A percentile compares a stretch with the other conserved stretches of the same genome.
These are phyloP conservation scores for Cairina moschata DNA, from an alignment of 2,113 vertebrate species.

Conservation along the genomic window DNA sequence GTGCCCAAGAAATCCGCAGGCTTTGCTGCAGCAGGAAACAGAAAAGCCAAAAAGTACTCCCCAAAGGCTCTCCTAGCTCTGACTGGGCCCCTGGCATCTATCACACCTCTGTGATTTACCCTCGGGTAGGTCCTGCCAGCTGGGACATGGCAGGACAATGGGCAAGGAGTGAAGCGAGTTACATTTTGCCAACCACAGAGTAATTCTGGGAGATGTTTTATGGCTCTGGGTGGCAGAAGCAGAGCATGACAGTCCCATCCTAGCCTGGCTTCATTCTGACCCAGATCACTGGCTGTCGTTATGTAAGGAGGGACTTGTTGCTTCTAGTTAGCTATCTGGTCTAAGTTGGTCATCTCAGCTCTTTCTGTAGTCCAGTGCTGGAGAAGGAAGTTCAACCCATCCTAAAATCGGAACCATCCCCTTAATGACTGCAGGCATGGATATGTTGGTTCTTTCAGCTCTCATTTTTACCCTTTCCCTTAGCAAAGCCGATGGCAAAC, in stretches of 20 bases:
- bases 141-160: not conserved
- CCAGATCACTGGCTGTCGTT: not conserved
- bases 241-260: not conserved
- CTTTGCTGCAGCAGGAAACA: not conserved
- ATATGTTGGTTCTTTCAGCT: not conserved
- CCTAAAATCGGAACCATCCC: not conserved
- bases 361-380: not conserved
- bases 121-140: not conserved
- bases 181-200: not conserved
- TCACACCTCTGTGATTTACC: not conserved
- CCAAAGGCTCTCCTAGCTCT: not conserved
- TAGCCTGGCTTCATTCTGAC: not conserved
- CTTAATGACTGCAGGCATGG: no score
- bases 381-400: not conserved
- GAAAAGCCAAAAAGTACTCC: not conserved
- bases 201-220: not conserved
- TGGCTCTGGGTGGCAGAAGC: not conserved
- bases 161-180: not conserved
- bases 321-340: not conserved
- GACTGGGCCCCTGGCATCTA: accelerated
- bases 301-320: not conserved
- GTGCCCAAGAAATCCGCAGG: not conserved
- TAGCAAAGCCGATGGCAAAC: not conserved
- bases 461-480: not conserved
- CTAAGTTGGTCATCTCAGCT: not conserved